Evolutionary conservation across 2,888 invertebrate species (phyloP), one percentile per base, ranked within the genome.

Genomic region (Drosophila stalkeri): DNA sequence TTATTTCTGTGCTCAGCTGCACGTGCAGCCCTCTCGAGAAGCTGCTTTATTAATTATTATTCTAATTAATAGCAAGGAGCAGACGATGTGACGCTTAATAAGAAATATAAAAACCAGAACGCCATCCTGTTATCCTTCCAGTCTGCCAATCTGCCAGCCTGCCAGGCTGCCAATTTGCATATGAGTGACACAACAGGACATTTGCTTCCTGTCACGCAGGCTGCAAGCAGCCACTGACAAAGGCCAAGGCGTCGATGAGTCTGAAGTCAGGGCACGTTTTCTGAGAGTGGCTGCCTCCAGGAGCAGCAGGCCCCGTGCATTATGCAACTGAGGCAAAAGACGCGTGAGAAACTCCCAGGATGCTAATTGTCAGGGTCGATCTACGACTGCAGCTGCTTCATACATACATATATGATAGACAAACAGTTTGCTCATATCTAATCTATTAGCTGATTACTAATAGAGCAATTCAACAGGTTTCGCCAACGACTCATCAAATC

Each of bases 181-280:
- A 88, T 90, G 89, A 90, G 87, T 88, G 87, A 89, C 87, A 90
- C 87, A 83, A 83, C 87, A 90, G 87, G 87, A 88, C 87, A 88
- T 77, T 80, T 64, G 77, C 90, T 82, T 90, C 86, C 90, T 90
- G 83, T 80, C 83, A 88, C 80, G 75, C 81, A 85, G 79, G 33
- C 77, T 60, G 77, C 69, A 59, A 33, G 37, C 52, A 39, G 60
- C 43, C 57, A 70, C 51, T 46, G 69, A 60, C 69, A 68, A 69
- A 57, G 23, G 57, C 69, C 43, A 78, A 76, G 76, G 47, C 54
- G 62, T 44, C 66, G 77, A 81, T 71, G 63, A 74, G 75, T 71
- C 61, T 54, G 35, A 63, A 57, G 44, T 61, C 67, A 23, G 69
- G 77, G 80, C 89, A 83, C 82, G 86, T 83, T 77, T 80, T 54